phyloP scores from a whole-genome alignment of 2,888 invertebrate genomes.

The Watsonalla cultraria region DNA sequence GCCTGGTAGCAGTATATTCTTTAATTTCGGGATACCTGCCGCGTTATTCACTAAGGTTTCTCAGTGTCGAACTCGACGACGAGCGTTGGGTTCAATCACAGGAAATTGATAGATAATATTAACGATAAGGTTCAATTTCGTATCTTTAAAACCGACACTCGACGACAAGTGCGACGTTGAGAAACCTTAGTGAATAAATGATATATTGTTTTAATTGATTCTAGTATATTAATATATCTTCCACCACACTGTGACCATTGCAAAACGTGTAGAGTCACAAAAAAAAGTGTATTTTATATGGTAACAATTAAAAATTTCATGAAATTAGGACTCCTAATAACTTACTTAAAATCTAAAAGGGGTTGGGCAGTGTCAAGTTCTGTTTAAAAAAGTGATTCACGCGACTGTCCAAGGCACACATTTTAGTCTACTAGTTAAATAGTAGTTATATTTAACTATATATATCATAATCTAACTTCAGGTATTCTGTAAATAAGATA shows the following conservation, averaged over 20 bases:
- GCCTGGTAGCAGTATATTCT: too few relatives aligned
- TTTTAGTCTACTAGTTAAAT: conserved; percentile 9
- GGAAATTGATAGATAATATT: too few relatives aligned
- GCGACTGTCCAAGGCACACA: conserved; percentile 28
- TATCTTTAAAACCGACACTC: too few relatives aligned
- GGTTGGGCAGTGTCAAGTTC: conserved; percentile 16
- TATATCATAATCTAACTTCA: too few relatives aligned
- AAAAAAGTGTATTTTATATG: neutral
- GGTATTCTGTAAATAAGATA: neutral
- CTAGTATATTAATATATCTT: too few relatives aligned
- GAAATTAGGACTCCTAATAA: neutral
- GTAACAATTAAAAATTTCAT: neutral
- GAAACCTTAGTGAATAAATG: too few relatives aligned
- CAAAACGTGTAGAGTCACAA: neutral
- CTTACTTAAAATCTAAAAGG: conserved; percentile 10
- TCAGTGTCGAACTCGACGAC: too few relatives aligned
- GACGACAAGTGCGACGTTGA: too few relatives aligned
- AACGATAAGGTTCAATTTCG: too few relatives aligned
- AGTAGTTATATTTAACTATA: conserved; percentile 7
- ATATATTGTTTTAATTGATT: too few relatives aligned
- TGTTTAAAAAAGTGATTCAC: conserved; percentile 6
- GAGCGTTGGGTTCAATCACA: too few relatives aligned
- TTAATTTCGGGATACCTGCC: neutral
- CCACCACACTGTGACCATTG: neutral
- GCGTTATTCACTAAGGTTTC: too few relatives aligned